phyloP scores from a whole-genome alignment of 1,140 invertebrate genomes.

The Cotesia vestalis region DNA sequence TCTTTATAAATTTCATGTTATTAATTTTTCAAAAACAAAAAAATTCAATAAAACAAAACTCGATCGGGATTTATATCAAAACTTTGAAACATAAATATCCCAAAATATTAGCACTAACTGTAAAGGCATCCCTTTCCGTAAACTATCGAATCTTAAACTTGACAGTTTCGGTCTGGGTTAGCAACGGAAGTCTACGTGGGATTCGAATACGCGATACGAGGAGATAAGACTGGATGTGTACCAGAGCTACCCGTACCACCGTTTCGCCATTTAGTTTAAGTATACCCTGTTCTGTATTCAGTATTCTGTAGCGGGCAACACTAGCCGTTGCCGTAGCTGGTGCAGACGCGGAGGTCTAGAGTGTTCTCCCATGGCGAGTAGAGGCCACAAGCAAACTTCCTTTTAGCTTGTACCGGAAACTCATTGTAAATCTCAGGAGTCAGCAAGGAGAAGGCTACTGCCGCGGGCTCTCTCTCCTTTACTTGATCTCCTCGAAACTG shows the following conservation, averaged over 20 bases:
- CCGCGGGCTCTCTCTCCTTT: constrained; percentile 20
- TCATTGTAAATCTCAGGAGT: constrained; percentile 64
- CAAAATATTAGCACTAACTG: constrained; percentile 11
- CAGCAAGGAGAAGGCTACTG: constrained; percentile 48
- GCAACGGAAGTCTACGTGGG: constrained; percentile 50
- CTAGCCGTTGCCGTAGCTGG: constrained; percentile 30
- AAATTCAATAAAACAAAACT: no score
- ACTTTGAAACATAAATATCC: no score
- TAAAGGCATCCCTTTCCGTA: constrained; percentile 7
- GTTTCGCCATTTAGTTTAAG: constrained; percentile 36
- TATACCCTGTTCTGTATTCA: constrained; percentile 36
- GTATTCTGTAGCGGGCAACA: no score
- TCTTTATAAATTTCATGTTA: no score
- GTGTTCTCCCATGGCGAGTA: not conserved
- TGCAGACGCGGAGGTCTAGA: constrained; percentile 38
- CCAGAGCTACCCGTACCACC: constrained; percentile 41
- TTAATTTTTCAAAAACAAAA: no score
- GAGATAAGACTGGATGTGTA: constrained; percentile 47
- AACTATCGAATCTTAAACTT: constrained; percentile 15
- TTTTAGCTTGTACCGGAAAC: constrained; percentile 61
- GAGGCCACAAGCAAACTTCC: constrained; percentile 60
- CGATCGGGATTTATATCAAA: no score
- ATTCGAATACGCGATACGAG: constrained; percentile 51
- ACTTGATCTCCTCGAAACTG: not conserved
- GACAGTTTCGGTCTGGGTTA: constrained; percentile 34